Percentiles rank a stretch among this genome's conserved stretches.
These are phyloP conservation scores for Ahaetulla prasina DNA, from an alignment of 2,113 vertebrate genomes.

Conservation along the genomic window DNA sequence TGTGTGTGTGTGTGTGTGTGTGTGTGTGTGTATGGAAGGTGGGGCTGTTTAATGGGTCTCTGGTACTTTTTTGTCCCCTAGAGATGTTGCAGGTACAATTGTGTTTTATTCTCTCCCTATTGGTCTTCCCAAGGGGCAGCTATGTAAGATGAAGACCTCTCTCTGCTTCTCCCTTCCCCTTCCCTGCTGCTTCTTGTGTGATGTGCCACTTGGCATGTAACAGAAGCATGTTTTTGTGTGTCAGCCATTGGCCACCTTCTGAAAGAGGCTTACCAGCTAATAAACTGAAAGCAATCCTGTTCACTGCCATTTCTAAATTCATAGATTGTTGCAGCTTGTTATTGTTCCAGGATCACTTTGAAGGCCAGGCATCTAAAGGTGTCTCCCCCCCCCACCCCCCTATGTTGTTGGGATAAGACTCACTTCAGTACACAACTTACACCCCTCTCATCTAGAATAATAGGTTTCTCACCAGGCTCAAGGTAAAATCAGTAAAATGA, in stretches of 20 bases:
- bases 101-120: constrained; percentile 31
- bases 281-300: constrained; percentile 65
- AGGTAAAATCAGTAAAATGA: background rate
- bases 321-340: constrained; percentile 59
- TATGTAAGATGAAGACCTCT: constrained; percentile 22
- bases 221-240: constrained; percentile 59
- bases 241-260: constrained; percentile 53
- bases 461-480: constrained; percentile 45
- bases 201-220: constrained; percentile 46
- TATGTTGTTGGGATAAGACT: constrained; percentile 48
- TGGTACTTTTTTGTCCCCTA: constrained; percentile 1
- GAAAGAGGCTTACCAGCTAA: constrained; percentile 64
- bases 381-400: background rate
- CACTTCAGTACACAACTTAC: constrained; percentile 47
- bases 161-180: background rate
- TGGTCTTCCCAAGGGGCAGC: background rate
- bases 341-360: constrained; percentile 52
- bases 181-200: background rate
- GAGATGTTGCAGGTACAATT: constrained; percentile 15
- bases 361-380: constrained; percentile 40
- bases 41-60: constrained; percentile 6
- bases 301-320: constrained; percentile 63
- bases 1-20: no score
- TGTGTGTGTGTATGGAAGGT: background rate
- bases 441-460: constrained; percentile 58